These are phyloP conservation scores for Speoplatyrhinus poulsoni DNA, from an alignment of 2,113 vertebrate genomes.

Conservation along the genomic window DNA sequence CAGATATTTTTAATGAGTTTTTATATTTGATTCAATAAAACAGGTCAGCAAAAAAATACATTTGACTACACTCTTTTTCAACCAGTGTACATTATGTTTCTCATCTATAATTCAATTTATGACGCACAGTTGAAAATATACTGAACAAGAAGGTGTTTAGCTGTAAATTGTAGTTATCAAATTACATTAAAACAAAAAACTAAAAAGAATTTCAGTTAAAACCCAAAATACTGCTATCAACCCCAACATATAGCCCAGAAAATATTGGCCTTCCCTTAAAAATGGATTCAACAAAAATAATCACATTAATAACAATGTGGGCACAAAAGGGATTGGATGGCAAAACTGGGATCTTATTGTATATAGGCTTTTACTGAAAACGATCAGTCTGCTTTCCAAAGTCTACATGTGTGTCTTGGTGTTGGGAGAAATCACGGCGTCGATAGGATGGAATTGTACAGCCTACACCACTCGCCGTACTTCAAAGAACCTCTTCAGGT, in stretches of 20 bases:
- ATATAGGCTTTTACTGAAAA: slow-evolving; percentile 57
- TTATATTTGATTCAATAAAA: neutral
- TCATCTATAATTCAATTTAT: slow-evolving; percentile 7
- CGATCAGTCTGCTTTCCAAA: slow-evolving; percentile 60
- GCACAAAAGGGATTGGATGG: slow-evolving; percentile 37
- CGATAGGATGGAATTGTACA: slow-evolving; percentile 31
- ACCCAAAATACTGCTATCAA: neutral
- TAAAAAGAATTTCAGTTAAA: slow-evolving; percentile 7
- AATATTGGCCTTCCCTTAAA: slow-evolving; percentile 39
- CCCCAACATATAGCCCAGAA: slow-evolving; percentile 22
- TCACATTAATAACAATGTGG: slow-evolving; percentile 37
- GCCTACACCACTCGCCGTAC: slow-evolving; percentile 95
- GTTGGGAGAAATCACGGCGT: slow-evolving; percentile 64
- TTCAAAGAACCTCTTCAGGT: slow-evolving; percentile 99
- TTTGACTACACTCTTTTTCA: slow-evolving; percentile 11
- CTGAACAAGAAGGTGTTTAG: slow-evolving; percentile 24
- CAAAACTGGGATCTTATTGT: slow-evolving; percentile 36
- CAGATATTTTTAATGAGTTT: slow-evolving; percentile 10
- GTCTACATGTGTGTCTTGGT: slow-evolving; percentile 73
- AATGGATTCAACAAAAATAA: slow-evolving; percentile 33
- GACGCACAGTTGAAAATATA: slow-evolving; percentile 24
- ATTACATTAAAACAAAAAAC: neutral
- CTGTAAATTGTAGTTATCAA: slow-evolving; percentile 22
- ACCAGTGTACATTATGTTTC: slow-evolving; percentile 10
- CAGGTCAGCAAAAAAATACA: slow-evolving; percentile 12